Base-by-base conservation (phyloP, 2,888 invertebrate genomes). In the Metopia argyrocephala region DNA sequence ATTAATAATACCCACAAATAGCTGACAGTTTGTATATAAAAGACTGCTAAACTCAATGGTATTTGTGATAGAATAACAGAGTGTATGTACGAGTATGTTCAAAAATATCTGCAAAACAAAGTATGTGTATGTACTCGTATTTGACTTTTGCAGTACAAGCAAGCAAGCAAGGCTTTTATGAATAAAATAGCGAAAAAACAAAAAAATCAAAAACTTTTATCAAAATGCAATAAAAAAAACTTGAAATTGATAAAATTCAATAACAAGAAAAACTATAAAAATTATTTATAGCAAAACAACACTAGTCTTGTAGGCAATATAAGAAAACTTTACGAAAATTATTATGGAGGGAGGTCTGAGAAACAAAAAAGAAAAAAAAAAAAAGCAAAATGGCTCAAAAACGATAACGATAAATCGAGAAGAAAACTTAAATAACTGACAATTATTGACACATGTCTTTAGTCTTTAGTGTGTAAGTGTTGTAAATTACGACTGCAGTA, bases 401-500 rank as follows among this genome's bases (percentile, higher is more conserved):
- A 61, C 38, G 38, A 48, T 56, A 78, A 54, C 52, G 18, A 71
- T 78, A 78, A 78, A 78, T 66, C 59, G 66, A 69, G 71, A 64
- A 79, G 61, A 68, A 79, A 80, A 45, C 61, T 68, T 52, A 64
- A 76, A 71, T 76, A 69, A 70, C 76, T 76, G 71, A 76, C 70
- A 80, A 76, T 76, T 76, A 76, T 68, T 76, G 71, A 70, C 80
- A 80, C 79, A 73, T 73, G 80, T 65, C 71, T 57, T 56, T 21
- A 61, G 50, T 62, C 9, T 31, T n/a, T 20, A 23, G 38, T 38
- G 21, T 21, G n/a, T 23, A 66, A 66, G 38, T 38, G 66, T 54
- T 38, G 20, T 18, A n/a, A 56, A 66, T 38, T 52, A 66, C 66
- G 25, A 48, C 6, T 18, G 31, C 28, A n/a, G 69, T 21, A 38